A percentile compares a stretch with the other conserved stretches of the same genome.
Conservation (phyloP, 2,113 vertebrate genomes). For the Onychostoma macrolepis region DNA sequence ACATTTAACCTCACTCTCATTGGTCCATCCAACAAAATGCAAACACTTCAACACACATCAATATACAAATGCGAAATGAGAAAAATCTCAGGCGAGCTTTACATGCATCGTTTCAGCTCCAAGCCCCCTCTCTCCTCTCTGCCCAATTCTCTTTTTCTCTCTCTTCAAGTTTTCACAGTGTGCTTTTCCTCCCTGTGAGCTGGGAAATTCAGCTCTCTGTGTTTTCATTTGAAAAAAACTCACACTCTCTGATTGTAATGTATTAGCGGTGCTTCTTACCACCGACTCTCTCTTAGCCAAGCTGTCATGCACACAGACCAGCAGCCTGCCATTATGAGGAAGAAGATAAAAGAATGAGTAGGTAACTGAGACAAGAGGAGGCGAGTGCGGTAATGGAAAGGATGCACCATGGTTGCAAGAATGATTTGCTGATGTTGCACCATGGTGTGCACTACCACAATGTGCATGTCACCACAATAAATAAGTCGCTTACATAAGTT, state of each 20-base stretch:
- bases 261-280: constrained; percentile 6
- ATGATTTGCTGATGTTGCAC: neutral
- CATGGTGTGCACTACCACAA: neutral
- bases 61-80: neutral
- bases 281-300: constrained; percentile 39
- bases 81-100: neutral
- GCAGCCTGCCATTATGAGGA: constrained; percentile 21
- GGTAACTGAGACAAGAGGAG: neutral
- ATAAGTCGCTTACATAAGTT: neutral
- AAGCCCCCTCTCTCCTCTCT: neutral
- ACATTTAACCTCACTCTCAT: neutral
- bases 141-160: neutral
- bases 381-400: neutral
- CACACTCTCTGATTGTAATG: constrained; percentile 31
- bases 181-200: constrained; percentile 23
- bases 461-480: neutral
- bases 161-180: constrained; percentile 7
- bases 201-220: constrained; percentile 28
- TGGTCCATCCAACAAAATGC: neutral
- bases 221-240: constrained; percentile 32
- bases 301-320: constrained; percentile 39
- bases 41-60: neutral
- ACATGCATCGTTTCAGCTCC: neutral
- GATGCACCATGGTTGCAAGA: neutral
- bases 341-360: constrained; percentile 13